Evolutionary conservation across 2,113 vertebrate species (phyloP), one percentile per base, ranked within the genome.

Genomic region (Crypturellus undulatus): DNA sequence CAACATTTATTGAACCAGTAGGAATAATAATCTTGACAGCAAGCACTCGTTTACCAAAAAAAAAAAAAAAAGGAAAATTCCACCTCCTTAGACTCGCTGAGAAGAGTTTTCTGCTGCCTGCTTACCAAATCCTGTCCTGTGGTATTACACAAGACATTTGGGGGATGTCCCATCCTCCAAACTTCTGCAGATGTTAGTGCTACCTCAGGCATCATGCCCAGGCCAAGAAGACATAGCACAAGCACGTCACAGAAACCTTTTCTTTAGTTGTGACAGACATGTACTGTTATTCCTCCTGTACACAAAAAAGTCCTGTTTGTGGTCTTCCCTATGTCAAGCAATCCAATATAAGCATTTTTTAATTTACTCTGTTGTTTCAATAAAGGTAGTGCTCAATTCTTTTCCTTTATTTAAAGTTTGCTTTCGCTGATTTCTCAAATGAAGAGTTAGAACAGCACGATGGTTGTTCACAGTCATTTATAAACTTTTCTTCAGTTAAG

Each of bases 301-400:
- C 43, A 62, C 32, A 24, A 63, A 11, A 17, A 24, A 67, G 58
- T 71, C 36, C 40, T 11, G 43, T 22, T 86, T 83, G 25, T 59
- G 43, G 58, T 86, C 43, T 54, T 83, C 26, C 52, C 40, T 40
- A n/a, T 7, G 10, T 22, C 17, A 34, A 40, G 40, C 43, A 77
- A 28, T 77, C 26, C 24, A 65, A 1, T 28, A 20, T 20, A 17
- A 79, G 40, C 18, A 52, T 21, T 38, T 18, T 68, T 76, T 49
- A 75, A 45, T 0, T 1, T 71, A 42, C 63, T n/a, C 18, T 0
- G 1, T 54, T 56, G 6, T 36, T 18, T 7, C 34, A 69, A 0
- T 54, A 54, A 49, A 52, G 2, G 16, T 38, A 77, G 8, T 42
- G 36, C 40, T 70, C 36, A 83, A 5, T 54, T 79, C 47, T 34